Conservation (phyloP, 2,113 vertebrate species). For the Gallinago jamesoni region DNA sequence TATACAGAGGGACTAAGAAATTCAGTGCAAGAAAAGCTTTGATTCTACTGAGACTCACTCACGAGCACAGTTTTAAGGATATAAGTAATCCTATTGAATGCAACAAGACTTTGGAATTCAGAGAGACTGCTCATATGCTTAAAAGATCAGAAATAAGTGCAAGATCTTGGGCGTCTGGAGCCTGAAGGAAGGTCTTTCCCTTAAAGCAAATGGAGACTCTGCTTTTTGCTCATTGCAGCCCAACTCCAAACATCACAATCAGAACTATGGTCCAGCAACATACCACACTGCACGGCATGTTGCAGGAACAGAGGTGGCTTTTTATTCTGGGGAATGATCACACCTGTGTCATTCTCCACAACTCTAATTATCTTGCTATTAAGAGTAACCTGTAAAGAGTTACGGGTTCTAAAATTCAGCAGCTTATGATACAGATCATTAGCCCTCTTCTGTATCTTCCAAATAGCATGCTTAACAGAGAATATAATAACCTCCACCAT, state of each 20-base stretch:
- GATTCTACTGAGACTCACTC: background rate
- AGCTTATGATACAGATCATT: background rate
- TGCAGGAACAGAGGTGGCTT: background rate
- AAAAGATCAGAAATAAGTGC: background rate
- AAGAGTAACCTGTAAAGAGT: background rate
- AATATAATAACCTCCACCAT: background rate
- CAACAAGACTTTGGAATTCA: background rate
- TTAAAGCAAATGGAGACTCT: background rate
- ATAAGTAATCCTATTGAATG: background rate
- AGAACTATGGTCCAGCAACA: background rate
- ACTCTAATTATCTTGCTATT: background rate
- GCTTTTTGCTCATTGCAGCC: background rate
- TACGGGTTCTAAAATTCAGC: background rate
- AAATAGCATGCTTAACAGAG: background rate
- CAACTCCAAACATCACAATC: background rate
- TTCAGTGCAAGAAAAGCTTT: background rate
- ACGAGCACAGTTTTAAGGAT: background rate
- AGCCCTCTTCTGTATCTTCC: background rate
- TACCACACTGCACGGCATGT: rapidly evolving
- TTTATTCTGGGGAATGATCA: background rate
- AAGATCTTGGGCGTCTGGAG: background rate
- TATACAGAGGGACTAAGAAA: background rate
- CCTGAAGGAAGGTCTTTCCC: background rate
- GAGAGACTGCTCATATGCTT: background rate
- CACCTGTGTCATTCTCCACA: background rate